These are phyloP conservation scores for Phylloscopus trochilus DNA, from an alignment of 2,113 vertebrate genomes.

Conservation along the genomic window DNA sequence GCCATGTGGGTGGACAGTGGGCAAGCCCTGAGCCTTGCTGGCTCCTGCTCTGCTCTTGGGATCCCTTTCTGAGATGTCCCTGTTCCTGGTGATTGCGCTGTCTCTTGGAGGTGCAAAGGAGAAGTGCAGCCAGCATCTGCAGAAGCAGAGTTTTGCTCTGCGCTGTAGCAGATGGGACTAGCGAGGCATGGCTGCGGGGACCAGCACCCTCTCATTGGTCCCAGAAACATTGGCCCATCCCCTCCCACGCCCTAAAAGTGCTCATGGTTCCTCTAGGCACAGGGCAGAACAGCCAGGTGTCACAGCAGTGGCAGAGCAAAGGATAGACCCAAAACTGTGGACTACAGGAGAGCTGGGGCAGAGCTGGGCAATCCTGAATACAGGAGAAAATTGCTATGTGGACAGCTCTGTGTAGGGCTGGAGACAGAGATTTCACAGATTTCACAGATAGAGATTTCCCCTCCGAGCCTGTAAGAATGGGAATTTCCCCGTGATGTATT, in stretches of 20 bases:
- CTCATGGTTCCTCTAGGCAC: not conserved
- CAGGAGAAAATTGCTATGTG: rapidly evolving
- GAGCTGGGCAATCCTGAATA: not conserved
- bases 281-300: rapidly evolving
- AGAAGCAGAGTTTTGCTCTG: constrained; percentile 39
- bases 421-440: not conserved
- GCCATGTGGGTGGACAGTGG: not conserved
- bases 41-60: not conserved
- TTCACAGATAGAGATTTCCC: not conserved
- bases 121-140: not conserved
- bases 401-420: not conserved
- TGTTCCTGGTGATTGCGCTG: rapidly evolving
- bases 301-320: not conserved
- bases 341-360: rapidly evolving
- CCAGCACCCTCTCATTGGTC: constrained; percentile 9
- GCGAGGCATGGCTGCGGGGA: not conserved
- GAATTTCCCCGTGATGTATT: not conserved
- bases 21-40: not conserved
- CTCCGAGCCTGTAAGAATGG: not conserved
- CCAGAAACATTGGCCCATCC: rapidly evolving
- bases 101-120: not conserved
- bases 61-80: not conserved
- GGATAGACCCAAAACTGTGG: not conserved
- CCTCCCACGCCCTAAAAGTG: not conserved
- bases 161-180: not conserved